Percentiles rank a stretch among this genome's conserved stretches.
These are phyloP conservation scores for Actinostola sp. DNA, from an alignment of 92 coral and sea anemone genomes.

Conservation along the genomic window DNA sequence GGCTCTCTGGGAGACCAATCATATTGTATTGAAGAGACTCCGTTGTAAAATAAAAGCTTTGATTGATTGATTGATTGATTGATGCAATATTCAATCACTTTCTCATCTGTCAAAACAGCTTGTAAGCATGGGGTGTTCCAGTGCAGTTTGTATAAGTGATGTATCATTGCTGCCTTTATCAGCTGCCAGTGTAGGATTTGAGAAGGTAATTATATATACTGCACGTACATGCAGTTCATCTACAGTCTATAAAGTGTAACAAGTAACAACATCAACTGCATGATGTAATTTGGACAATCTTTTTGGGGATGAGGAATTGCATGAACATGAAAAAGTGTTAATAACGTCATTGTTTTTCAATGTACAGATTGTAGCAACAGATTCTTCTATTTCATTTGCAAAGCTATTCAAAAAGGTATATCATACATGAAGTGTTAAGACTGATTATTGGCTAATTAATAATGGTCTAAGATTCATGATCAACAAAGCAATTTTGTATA, in stretches of 20 bases:
- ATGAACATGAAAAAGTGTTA: too few species aligned
- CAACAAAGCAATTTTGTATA: background rate
- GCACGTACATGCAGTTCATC: too few species aligned
- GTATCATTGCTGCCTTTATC: slow-evolving; percentile 76
- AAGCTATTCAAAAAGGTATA: slow-evolving; percentile 68
- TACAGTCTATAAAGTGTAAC: background rate
- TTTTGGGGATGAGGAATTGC: too few species aligned
- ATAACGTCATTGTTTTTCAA: slow-evolving; percentile 3
- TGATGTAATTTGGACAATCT: too few species aligned
- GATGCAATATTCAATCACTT: background rate
- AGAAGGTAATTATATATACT: slow-evolving; percentile 58
- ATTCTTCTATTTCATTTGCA: slow-evolving; percentile 53
- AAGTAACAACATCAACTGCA: too few species aligned
- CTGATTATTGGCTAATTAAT: background rate
- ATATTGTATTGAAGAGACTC: too few species aligned
- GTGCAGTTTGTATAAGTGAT: slow-evolving; percentile 81
- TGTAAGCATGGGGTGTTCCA: slow-evolving; percentile 54
- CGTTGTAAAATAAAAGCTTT: too few species aligned
- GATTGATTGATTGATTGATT: too few species aligned
- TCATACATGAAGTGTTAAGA: background rate
- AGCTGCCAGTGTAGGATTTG: slow-evolving; percentile 81
- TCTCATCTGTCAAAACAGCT: slow-evolving; percentile 38
- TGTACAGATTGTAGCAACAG: slow-evolving; percentile 39
- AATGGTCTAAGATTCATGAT: background rate
- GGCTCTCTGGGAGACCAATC: too few species aligned